Base-by-base conservation (phyloP, 2,888 invertebrate species). In the Epinotia ramella region DNA sequence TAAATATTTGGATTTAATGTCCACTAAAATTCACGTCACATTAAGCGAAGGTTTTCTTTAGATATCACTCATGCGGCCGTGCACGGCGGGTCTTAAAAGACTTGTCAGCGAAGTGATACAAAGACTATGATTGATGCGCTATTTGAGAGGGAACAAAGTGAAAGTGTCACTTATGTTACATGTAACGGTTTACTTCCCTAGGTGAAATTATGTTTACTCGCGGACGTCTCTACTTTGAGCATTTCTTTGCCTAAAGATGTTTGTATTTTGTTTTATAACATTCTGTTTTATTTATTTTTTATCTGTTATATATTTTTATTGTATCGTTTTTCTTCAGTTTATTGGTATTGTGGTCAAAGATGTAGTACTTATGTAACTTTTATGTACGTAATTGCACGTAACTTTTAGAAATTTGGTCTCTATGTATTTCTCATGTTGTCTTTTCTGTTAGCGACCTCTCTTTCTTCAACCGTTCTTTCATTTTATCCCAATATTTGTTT, bases 111-210 rank as follows among this genome's bases (percentile, higher is more conserved):
- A 67, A 69, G 79, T 79, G 82, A 81, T 82, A 82, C 70, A 66
- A 71, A 78, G 81, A 81, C 77, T 83, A 83, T 88, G 88, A 89
- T 89, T 85, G 86, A 89, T 88, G 85, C 60, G 68, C 49, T 82
- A 79, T 84, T 86, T 82, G 77, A 79, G 80, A 77, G 79, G 73
- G 80, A 73, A 81, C 80, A 82, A 83, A 86, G 83, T 85, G 84
- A 86, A 86, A 85, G 81, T 77, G 81, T 83, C 83, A 80, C 77
- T 75, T 79, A 77, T 79, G 77, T 77, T 79, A 76, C 77, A 79
- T 60, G 60, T 65, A 70, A 73, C 46, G 65, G 57, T 20, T 73
- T 71, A 63, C 24, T 59, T 28, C 46, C 20, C 16, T 3, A 7
- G 69, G 56, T 60, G 20, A 70, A 66, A 75, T 60, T 74, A 57